Percentiles rank a stretch among this genome's conserved stretches.
These are phyloP conservation scores for Lobophora halterata DNA, from an alignment of 2,888 invertebrate genomes.

Conservation along the genomic window DNA sequence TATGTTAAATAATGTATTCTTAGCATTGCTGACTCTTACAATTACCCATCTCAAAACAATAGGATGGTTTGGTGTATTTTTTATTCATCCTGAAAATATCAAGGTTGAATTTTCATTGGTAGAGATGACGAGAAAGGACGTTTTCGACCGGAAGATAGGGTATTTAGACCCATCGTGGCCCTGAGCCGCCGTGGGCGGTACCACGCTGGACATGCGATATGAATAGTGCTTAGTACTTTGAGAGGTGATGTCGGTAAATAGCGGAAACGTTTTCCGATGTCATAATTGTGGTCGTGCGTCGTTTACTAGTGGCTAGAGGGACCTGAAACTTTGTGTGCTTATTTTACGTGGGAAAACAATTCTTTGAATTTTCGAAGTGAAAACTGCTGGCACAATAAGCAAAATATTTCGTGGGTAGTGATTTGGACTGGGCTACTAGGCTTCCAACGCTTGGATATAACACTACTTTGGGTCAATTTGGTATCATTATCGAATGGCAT, in stretches of 20 bases:
- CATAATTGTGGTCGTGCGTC: slow-evolving; percentile 43
- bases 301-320: too few species aligned
- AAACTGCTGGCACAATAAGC: too few species aligned
- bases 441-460: too few species aligned
- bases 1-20: too few species aligned
- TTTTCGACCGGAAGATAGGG: slow-evolving; percentile 5
- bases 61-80: background rate
- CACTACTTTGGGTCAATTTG: too few species aligned
- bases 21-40: slow-evolving; percentile 14
- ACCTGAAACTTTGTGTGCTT: too few species aligned
- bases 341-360: too few species aligned
- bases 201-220: slow-evolving; percentile 70
- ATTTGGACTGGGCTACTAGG: too few species aligned
- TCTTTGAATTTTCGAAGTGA: too few species aligned
- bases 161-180: slow-evolving; percentile 23
- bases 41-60: background rate
- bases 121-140: slow-evolving; percentile 3
- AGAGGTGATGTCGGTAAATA: slow-evolving; percentile 46
- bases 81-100: background rate
- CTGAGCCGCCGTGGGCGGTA: slow-evolving; percentile 65
- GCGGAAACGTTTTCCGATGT: slow-evolving; percentile 46
- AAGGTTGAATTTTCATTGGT: slow-evolving; percentile 9
- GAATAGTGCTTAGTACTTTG: slow-evolving; percentile 56
- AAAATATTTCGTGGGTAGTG: too few species aligned
- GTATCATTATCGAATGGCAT: too few species aligned